Percentiles rank a stretch among this genome's conserved stretches.
Evolutionary conservation across 2,888 invertebrate genomes (phyloP).

Genomic region (Bhutanitis thaidina): DNA sequence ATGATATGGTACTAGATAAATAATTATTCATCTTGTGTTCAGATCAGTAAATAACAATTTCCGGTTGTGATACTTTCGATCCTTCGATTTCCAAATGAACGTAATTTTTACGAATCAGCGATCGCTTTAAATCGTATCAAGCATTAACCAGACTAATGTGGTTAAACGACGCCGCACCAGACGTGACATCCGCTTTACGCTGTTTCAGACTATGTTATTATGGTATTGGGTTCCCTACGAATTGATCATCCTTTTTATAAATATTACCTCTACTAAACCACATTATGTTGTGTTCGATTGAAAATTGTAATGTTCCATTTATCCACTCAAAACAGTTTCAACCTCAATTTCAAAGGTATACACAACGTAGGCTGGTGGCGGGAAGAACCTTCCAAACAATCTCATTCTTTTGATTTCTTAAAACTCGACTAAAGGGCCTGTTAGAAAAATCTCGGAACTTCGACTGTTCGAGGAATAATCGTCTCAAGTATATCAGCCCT

Average conservation of each 20-base stretch:
- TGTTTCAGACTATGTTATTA: conserved; percentile 13
- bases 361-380: too few relatives aligned
- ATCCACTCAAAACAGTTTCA: too few relatives aligned
- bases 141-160: conserved; percentile 4
- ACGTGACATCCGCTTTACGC: conserved; percentile 18
- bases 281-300: not conserved
- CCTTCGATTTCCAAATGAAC: not conserved
- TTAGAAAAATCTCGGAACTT: too few relatives aligned
- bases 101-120: conserved; percentile 8
- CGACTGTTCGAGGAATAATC: too few relatives aligned
- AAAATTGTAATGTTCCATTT: too few relatives aligned
- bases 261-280: conserved; percentile 1
- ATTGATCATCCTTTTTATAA: conserved; percentile 9
- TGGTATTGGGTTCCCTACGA: not conserved
- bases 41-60: conserved; percentile 4
- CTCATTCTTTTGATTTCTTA: too few relatives aligned
- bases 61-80: not conserved
- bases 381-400: too few relatives aligned
- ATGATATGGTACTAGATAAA: too few relatives aligned
- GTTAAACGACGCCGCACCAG: conserved; percentile 8
- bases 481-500: too few relatives aligned
- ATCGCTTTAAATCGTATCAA: conserved; percentile 9
- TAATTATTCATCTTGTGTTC: not conserved
- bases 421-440: too few relatives aligned
- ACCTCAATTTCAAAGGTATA: too few relatives aligned